Evolutionary conservation across 1,140 invertebrate species (phyloP).

Genomic region (Lithobius niger): DNA sequence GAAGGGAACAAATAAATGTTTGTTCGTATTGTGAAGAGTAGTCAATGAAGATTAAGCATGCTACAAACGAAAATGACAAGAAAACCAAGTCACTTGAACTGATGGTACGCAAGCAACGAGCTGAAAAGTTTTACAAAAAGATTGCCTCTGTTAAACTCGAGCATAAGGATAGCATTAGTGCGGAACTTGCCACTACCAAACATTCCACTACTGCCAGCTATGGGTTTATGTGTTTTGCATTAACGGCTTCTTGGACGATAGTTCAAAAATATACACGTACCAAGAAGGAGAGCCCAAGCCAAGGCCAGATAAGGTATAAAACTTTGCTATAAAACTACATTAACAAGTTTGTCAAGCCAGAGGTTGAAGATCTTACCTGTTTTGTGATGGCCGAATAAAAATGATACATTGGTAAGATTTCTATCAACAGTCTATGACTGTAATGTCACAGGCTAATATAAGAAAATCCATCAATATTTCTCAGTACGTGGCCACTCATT

Average conservation of each 20-base stretch:
- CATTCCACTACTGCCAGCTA: conserved; percentile 21
- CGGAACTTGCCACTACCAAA: conserved; percentile 18
- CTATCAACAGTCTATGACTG: conserved; percentile 11
- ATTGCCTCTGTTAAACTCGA: background rate
- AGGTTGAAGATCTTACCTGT: conserved; percentile 9
- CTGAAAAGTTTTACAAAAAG: background rate
- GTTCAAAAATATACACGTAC: conserved; percentile 19
- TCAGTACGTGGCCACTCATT: conserved; percentile 13
- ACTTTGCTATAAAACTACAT: conserved; percentile 17
- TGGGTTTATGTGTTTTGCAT: conserved; percentile 17
- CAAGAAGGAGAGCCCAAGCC: conserved; percentile 20
- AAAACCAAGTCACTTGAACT: background rate
- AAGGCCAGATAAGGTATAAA: conserved; percentile 20
- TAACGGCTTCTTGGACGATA: conserved; percentile 18
- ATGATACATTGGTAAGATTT: conserved; percentile 12
- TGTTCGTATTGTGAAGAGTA: conserved; percentile 13
- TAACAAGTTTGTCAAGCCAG: background rate
- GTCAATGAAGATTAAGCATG: conserved; percentile 6
- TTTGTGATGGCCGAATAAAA: conserved; percentile 15
- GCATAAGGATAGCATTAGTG: conserved; percentile 10
- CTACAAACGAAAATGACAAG: background rate
- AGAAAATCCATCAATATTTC: conserved; percentile 14
- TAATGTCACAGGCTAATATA: conserved; percentile 5
- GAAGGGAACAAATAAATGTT: conserved; percentile 17
- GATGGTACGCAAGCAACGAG: background rate